Conservation (phyloP, 2,113 vertebrate species). For the Carettochelys insculpta region DNA sequence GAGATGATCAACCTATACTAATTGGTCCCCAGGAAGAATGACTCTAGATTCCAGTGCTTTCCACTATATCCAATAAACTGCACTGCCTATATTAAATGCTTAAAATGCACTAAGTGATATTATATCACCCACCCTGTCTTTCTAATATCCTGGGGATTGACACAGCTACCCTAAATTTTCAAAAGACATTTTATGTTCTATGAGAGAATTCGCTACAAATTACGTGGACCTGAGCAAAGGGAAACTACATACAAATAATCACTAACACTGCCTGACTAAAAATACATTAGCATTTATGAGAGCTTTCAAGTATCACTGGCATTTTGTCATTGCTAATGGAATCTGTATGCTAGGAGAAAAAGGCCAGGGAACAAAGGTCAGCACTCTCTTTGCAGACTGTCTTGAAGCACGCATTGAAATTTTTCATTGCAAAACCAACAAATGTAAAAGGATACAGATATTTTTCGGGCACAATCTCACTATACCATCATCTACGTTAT, state of each 20-base stretch:
- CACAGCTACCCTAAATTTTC: background rate
- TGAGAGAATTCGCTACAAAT: background rate
- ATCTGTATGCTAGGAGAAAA: background rate
- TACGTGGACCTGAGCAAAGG: background rate
- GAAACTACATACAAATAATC: background rate
- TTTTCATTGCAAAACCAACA: fast-evolving
- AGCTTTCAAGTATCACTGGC: background rate
- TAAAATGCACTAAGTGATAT: background rate
- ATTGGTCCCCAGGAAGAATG: too few species aligned
- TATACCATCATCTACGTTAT: background rate
- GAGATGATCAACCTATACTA: too few species aligned
- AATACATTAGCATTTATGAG: background rate
- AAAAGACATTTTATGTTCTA: background rate
- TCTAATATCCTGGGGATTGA: background rate
- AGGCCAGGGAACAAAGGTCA: background rate
- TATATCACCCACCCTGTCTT: background rate
- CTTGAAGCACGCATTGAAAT: background rate
- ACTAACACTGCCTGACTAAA: background rate
- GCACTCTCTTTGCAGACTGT: background rate
- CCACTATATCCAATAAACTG: background rate
- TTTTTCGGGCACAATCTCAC: background rate
- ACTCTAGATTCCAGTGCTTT: background rate
- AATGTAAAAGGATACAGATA: background rate
- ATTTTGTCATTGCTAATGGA: background rate
- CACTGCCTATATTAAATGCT: background rate